Percentiles rank a stretch among this genome's conserved stretches.
Evolutionary conservation across 2,113 vertebrate genomes (phyloP).

Genomic region (Plestiodon gilberti): DNA sequence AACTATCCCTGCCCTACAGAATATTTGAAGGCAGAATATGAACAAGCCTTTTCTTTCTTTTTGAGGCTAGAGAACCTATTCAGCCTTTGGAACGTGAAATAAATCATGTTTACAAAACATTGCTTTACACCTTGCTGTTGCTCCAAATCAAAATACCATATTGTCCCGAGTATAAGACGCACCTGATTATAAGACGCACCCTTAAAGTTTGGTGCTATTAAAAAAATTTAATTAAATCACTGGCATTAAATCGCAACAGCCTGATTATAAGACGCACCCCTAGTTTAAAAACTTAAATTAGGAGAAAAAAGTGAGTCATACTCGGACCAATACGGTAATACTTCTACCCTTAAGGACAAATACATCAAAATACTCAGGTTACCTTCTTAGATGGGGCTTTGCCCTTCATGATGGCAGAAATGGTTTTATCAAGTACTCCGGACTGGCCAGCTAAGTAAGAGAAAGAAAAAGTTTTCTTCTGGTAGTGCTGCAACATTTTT

Average conservation of each 20-base stretch:
- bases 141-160: background rate
- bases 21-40: background rate
- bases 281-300: too few species aligned
- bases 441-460: constrained; percentile 88
- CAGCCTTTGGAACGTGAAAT: background rate
- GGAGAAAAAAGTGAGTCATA: background rate
- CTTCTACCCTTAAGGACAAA: background rate
- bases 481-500: background rate
- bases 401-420: constrained; percentile 88
- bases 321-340: too few species aligned
- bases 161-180: too few species aligned
- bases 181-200: too few species aligned
- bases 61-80: background rate
- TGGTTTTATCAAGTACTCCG: constrained; percentile 86
- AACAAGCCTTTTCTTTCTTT: background rate
- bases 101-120: background rate
- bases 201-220: too few species aligned
- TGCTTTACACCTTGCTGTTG: background rate
- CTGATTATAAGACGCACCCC: too few species aligned
- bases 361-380: constrained; percentile 6
- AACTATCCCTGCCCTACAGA: background rate
- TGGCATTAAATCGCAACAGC: too few species aligned
- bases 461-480: constrained; percentile 12
- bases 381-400: constrained; percentile 85
- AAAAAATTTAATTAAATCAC: too few species aligned